Evolutionary conservation across 2,113 vertebrate genomes (phyloP), one percentile per base, ranked within the genome.

Genomic region (Pedionomus torquatus): DNA sequence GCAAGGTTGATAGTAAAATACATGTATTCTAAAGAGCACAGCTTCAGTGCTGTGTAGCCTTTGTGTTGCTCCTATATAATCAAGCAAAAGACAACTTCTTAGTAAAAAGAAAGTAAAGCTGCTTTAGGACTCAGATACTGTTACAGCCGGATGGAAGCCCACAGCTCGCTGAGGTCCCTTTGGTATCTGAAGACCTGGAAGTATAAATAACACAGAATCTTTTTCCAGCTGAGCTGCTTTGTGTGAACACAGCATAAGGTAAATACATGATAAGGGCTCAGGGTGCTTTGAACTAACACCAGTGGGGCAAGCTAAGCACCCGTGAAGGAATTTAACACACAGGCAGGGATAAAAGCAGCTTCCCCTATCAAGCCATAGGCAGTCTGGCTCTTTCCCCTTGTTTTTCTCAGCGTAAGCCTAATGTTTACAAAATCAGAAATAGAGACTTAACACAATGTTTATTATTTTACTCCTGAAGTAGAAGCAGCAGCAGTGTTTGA

Each of bases 261-360:
- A 71, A 75, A 72, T 23, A 46, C 11, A 24, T 0, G 0, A 8
- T 8, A 31, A 82, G 11, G 48, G 48, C 26, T 25, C 1, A 1
- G 5, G 7, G 4, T 37, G n/a, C 49, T 88, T 72, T 76, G 70
- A 82, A 46, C 61, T 85, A 48, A 35, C 31, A 17, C 52, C n/a
- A 63, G 39, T 13, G 31, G 77, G 93, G 7, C 4, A 54, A 26
- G 74, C 21, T 44, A 77, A 87, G 31, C 58, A 65, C 0, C 3
- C 0, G 0, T 11, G 18, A 74, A 89, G 63, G 41, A 78, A 91
- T 85, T 91, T n/a, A 49, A 78, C 24, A 28, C 0, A 0, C 8
- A 82, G 7, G 31, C 30, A 49, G 46, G 60, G 48, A 60, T 58
- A 65, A 21, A 89, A 87, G 41, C 2, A 60, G 5, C 21, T 93